Evolutionary conservation across 2,113 vertebrate genomes (phyloP), one percentile per base, ranked within the genome.

Genomic region (Cyrtonyx montezumae): DNA sequence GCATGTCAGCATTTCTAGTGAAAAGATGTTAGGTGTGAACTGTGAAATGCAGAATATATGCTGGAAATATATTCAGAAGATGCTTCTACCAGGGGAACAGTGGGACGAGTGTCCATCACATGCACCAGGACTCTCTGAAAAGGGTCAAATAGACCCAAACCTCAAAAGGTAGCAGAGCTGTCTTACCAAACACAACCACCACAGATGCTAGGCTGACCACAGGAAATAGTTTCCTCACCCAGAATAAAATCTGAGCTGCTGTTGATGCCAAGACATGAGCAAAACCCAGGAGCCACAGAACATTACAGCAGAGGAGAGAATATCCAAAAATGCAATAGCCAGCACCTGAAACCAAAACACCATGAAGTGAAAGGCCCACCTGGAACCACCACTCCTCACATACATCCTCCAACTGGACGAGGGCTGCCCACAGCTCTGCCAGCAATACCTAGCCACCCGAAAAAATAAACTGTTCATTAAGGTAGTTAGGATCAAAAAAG

Each of bases 341-440:
- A 58, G 15, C 0, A 1, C 23, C 45, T 76, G 45, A 59, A 42
- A 45, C 5, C 37, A 59, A 51, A 8, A 18, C 46, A n/a, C 15
- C 1, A 1, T 43, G 36, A 68, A 62, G 36, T 0, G 0, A 51
- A 12, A 13, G 34, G 4, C 8, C 28, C 40, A 69, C 34, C 82
- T 80, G 62, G 40, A 61, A 62, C 30, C 34, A 65, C 48, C 19
- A 25, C 30, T 67, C 30, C 45, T 55, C 63, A 48, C 0, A 2
- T 55, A 25, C 45, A 28, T 30, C n/a, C 18, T 76, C 37, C 65
- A 46, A n/a, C 2, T 58, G 56, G 19, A 58, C 13, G 32, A 30
- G 32, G 1, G 26, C 48, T 87, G 84, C 49, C n/a, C 42, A n/a
- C 25, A 56, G 40, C 18, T 28, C n/a, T 20, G 32, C 0, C 0